These are phyloP conservation scores for Phylloscopus whistleri DNA, from an alignment of 2,113 vertebrate genomes.

Conservation along the genomic window DNA sequence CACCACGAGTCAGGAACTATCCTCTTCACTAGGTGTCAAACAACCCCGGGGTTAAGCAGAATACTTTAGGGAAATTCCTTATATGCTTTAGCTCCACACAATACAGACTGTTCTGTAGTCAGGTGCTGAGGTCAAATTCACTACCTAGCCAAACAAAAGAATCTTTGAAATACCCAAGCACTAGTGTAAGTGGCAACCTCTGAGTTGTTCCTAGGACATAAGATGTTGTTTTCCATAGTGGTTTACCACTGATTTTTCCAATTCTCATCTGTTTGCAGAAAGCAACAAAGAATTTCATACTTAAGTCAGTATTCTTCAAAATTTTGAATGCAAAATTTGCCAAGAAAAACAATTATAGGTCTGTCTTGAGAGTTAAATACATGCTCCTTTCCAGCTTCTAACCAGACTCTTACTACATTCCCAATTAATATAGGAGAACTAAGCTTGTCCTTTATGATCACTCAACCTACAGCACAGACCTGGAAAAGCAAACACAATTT, in stretches of 20 bases:
- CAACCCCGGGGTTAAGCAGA: neutral
- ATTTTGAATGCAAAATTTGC: neutral
- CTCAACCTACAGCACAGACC: neutral
- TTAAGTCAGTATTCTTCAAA: neutral
- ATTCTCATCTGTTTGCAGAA: neutral
- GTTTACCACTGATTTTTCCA: neutral
- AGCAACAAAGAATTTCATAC: neutral
- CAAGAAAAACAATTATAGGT: neutral
- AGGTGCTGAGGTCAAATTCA: neutral
- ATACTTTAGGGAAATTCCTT: neutral
- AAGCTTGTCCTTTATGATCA: neutral
- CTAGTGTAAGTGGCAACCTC: neutral
- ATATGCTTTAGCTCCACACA: neutral
- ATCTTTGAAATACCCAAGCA: neutral
- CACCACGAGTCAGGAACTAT: neutral
- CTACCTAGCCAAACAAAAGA: neutral
- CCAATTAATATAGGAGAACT: neutral
- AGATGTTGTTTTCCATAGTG: neutral
- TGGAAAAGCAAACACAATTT: neutral
- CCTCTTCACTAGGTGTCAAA: neutral
- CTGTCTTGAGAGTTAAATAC: neutral
- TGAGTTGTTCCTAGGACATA: neutral
- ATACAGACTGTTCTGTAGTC: neutral
- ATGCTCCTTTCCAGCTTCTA: neutral
- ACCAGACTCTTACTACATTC: neutral